Percentiles rank a stretch among this genome's conserved stretches.
Evolutionary conservation across 2,113 vertebrate genomes (phyloP).

Genomic region (Ranitomeya variabilis): DNA sequence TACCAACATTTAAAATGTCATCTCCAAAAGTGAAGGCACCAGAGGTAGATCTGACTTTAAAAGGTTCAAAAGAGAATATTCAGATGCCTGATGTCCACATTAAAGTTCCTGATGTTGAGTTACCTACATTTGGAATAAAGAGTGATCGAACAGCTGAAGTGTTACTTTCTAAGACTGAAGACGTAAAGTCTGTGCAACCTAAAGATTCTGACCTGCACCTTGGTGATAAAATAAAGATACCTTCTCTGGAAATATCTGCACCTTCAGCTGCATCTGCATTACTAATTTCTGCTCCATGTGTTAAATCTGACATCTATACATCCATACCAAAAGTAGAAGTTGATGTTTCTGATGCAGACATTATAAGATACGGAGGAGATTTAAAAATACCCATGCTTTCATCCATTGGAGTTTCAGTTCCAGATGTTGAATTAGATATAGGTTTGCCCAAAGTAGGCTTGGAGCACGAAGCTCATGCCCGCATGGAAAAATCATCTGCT

Average conservation of each 20-base stretch:
- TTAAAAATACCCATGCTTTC: constrained; percentile 71
- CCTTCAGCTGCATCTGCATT: constrained; percentile 25
- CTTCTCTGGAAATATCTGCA: constrained; percentile 71
- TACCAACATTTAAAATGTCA: constrained; percentile 71
- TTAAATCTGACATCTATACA: constrained; percentile 64
- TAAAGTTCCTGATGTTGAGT: constrained; percentile 73
- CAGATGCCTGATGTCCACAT: constrained; percentile 63
- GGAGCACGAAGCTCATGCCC: constrained; percentile 34
- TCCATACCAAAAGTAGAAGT: constrained; percentile 67
- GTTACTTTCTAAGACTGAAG: constrained; percentile 50
- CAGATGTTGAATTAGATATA: constrained; percentile 75
- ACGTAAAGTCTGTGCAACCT: accelerated
- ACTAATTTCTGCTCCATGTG: constrained; percentile 63
- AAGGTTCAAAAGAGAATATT: constrained; percentile 60
- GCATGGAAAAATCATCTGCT: constrained; percentile 40
- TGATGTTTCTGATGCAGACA: constrained; percentile 68
- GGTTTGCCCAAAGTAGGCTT: constrained; percentile 62
- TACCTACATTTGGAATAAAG: constrained; percentile 69
- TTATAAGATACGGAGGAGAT: constrained; percentile 70
- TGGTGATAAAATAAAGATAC: constrained; percentile 70
- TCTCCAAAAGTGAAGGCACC: constrained; percentile 65
- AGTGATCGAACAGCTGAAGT: constrained; percentile 54
- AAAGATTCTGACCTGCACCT: neutral
- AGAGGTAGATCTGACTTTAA: constrained; percentile 56
- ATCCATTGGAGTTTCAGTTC: constrained; percentile 71